Conservation (phyloP, 2,113 vertebrate genomes). For the Cariama cristata region DNA sequence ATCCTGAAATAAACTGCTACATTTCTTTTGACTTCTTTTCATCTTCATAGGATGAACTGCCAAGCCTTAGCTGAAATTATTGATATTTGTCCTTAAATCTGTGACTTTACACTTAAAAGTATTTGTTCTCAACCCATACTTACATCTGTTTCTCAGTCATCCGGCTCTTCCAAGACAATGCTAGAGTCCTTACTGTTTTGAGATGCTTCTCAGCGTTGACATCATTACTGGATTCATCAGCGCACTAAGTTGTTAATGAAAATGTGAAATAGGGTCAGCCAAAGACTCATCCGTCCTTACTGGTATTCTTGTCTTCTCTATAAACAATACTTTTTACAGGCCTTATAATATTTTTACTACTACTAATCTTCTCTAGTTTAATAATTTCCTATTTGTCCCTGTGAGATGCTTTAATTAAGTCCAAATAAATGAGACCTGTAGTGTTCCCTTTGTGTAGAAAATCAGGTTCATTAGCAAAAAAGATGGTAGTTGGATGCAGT, state of each 20-base stretch:
- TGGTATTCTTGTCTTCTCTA: not conserved
- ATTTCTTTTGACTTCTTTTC: not conserved
- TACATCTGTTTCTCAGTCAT: not conserved
- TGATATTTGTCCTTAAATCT: not conserved
- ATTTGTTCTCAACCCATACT: not conserved
- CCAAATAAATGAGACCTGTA: not conserved
- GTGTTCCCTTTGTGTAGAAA: not conserved
- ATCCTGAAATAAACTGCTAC: not conserved
- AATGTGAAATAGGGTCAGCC: not conserved
- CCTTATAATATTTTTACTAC: not conserved
- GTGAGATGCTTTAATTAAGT: not conserved
- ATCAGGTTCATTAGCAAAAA: not conserved
- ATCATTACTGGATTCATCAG: not conserved
- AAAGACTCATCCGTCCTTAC: not conserved
- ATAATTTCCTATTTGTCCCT: not conserved
- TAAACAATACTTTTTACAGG: not conserved
- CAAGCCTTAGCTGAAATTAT: not conserved
- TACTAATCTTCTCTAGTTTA: not conserved
- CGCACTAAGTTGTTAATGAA: not conserved
- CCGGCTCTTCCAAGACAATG: not conserved
- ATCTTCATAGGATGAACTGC: not conserved
- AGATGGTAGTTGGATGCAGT: not conserved
- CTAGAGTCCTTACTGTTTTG: not conserved
- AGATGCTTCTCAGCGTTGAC: not conserved
- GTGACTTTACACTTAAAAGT: not conserved